These are phyloP conservation scores for Cephonodes hylas DNA, from an alignment of 2,888 invertebrate species.

Conservation along the genomic window DNA sequence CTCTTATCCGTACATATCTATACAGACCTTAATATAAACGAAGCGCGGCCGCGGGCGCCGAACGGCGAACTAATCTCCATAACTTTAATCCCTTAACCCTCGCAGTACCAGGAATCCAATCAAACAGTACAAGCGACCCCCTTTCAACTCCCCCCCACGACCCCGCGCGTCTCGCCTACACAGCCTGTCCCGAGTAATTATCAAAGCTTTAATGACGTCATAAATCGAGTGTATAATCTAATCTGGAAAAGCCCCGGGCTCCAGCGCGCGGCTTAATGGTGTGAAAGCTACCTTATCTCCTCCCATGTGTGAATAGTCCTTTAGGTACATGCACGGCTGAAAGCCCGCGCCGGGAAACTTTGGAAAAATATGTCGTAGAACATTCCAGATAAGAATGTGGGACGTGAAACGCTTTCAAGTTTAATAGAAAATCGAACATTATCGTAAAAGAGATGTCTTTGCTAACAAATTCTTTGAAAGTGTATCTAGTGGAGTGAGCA, in stretches of 20 bases:
- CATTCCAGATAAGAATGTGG: conserved; percentile 80
- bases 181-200: conserved; percentile 83
- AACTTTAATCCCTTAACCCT: conserved; percentile 81
- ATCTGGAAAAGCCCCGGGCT: conserved; percentile 82
- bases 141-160: conserved; percentile 37
- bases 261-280: conserved; percentile 80
- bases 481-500: conserved; percentile 53
- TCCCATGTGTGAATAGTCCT: conserved; percentile 81
- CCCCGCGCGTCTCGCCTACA: conserved; percentile 64
- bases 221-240: conserved; percentile 83
- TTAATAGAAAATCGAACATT: conserved; percentile 82
- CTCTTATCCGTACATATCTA: conserved; percentile 78
- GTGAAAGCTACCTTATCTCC: conserved; percentile 82
- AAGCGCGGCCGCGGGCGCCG: conserved; percentile 77
- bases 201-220: conserved; percentile 82
- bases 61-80: conserved; percentile 81
- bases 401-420: conserved; percentile 79
- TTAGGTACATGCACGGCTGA: conserved; percentile 77
- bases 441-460: conserved; percentile 79
- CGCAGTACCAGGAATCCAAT: conserved; percentile 80
- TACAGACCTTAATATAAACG: conserved; percentile 78
- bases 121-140: conserved; percentile 78
- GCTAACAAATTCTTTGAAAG: conserved; percentile 77
- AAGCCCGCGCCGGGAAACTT: conserved; percentile 80
- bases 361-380: conserved; percentile 81